A percentile compares a stretch with the other conserved stretches of the same genome.
These are phyloP conservation scores for Lasioglossum calceatum DNA, from an alignment of 2,888 invertebrate genomes.

Conservation along the genomic window DNA sequence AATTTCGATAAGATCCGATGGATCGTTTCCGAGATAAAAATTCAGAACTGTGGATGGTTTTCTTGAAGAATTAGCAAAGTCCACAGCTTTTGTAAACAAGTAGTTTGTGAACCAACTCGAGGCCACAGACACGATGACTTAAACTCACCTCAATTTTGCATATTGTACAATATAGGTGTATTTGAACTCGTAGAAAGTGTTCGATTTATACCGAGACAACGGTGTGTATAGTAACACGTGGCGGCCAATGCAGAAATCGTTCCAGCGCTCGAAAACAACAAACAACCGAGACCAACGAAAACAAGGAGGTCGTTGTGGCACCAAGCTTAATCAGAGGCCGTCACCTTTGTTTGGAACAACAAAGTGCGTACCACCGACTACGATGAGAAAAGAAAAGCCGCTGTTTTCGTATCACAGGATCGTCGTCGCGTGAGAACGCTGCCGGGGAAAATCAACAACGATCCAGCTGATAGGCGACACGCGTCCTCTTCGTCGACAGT, in stretches of 20 bases:
- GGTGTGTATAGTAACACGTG: not conserved
- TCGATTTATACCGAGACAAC: not conserved
- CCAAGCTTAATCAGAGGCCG: not conserved
- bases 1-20: not conserved
- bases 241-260: not conserved
- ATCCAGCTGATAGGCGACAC: not conserved
- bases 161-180: not conserved
- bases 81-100: no score
- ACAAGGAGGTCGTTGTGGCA: not conserved
- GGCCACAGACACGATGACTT: not conserved
- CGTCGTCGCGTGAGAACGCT: not conserved
- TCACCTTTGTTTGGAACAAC: not conserved
- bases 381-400: not conserved
- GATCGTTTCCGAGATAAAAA: not conserved
- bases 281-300: not conserved
- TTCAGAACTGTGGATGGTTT: not conserved
- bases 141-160: not conserved
- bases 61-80: not conserved
- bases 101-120: not conserved
- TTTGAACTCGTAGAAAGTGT: not conserved
- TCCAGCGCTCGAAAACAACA: not conserved
- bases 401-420: not conserved
- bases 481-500: slow-evolving; percentile 2
- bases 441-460: not conserved
- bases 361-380: not conserved